Percentiles rank a stretch among this genome's conserved stretches.
Evolutionary conservation across 1,140 invertebrate species (phyloP).

Genomic region (Trichonephila clavata): DNA sequence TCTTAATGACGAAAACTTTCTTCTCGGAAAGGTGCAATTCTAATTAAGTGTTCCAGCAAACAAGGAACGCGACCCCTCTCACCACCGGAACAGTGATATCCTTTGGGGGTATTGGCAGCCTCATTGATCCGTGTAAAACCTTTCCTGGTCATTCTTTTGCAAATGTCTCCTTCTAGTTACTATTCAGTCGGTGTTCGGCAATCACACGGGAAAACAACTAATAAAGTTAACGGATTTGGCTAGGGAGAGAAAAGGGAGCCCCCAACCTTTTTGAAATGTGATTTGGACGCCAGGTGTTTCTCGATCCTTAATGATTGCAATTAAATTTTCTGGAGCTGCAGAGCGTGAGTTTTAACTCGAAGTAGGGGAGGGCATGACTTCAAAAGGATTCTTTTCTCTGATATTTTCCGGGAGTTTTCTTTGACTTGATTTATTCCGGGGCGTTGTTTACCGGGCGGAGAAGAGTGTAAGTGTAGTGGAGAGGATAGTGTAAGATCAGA

Average conservation of each 20-base stretch:
- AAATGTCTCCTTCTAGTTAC: conserved; percentile 41
- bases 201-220: conserved; percentile 57
- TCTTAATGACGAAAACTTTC: conserved; percentile 44
- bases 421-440: conserved; percentile 22
- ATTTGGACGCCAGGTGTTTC: conserved; percentile 70
- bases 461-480: background rate
- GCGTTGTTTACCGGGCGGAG: background rate
- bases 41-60: conserved; percentile 57
- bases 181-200: conserved; percentile 40
- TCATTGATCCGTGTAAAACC: conserved; percentile 20
- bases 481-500: conserved; percentile 5
- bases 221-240: conserved; percentile 57
- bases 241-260: background rate
- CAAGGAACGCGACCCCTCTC: background rate
- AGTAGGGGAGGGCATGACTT: background rate
- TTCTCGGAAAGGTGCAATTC: background rate
- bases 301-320: conserved; percentile 65
- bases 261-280: conserved; percentile 55
- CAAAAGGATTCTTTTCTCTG: background rate
- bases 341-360: conserved; percentile 30
- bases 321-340: conserved; percentile 60
- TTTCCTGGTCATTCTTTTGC: background rate
- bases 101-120: conserved; percentile 3
- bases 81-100: background rate
- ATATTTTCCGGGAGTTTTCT: background rate